Evolutionary conservation across 2,113 vertebrate genomes (phyloP).

Genomic region (Sylvicapra grimmia): DNA sequence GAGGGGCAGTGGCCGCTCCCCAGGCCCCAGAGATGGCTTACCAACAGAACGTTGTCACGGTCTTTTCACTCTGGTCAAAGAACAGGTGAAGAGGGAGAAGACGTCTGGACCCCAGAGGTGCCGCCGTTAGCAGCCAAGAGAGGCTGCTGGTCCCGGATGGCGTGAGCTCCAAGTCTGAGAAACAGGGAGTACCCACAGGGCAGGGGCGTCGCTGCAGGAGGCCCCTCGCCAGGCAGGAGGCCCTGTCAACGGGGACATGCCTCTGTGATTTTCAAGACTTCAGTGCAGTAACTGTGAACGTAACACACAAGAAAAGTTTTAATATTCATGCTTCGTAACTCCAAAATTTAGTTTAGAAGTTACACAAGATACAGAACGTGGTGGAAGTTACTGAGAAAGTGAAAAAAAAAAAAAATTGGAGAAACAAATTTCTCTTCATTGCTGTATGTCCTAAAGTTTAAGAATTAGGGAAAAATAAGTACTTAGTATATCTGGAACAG

Average conservation of each 20-base stretch:
- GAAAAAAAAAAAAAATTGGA: background rate
- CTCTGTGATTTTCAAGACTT: background rate
- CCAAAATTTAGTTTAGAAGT: background rate
- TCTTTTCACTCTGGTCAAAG: background rate
- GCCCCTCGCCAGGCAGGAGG: background rate
- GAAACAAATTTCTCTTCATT: background rate
- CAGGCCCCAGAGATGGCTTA: background rate
- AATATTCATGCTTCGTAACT: background rate
- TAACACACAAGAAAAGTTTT: background rate
- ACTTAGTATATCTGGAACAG: background rate
- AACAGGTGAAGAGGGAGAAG: background rate
- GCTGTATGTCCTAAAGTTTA: background rate
- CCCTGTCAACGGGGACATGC: fast-evolving
- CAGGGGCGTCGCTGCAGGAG: too few species aligned
- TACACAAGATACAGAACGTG: background rate
- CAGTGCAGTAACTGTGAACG: fast-evolving
- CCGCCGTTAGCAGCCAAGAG: background rate
- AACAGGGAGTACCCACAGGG: background rate
- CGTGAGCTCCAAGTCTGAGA: background rate
- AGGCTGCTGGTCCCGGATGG: fast-evolving
- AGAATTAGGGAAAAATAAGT: background rate
- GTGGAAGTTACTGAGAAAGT: background rate
- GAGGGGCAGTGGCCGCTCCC: too few species aligned
- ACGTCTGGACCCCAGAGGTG: too few species aligned
- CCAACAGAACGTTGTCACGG: too few species aligned